A percentile compares a stretch with the other conserved stretches of the same genome.
phyloP scores from a whole-genome alignment of 2,888 invertebrate species.

The Gastrophysa polygoni region DNA sequence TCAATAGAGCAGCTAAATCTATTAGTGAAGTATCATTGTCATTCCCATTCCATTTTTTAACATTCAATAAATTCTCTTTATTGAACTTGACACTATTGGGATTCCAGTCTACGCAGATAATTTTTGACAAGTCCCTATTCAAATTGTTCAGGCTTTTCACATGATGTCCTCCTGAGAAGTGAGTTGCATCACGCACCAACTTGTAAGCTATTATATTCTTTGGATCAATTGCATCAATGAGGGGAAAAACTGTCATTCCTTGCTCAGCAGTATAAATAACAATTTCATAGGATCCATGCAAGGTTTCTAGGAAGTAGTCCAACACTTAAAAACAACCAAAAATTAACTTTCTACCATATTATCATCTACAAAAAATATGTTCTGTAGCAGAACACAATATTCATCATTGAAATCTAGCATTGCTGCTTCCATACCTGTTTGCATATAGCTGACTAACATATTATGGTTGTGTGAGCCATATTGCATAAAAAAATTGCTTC shows the following conservation, averaged over 20 bases:
- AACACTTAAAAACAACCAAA: conserved; percentile 58
- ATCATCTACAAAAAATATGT: too few species aligned
- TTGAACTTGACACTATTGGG: conserved; percentile 83
- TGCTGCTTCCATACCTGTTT: too few species aligned
- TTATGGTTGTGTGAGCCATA: too few species aligned
- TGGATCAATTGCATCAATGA: conserved; percentile 91
- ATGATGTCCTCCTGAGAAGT: conserved; percentile 92
- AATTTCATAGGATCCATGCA: conserved; percentile 80
- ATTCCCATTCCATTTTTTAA: conserved; percentile 91
- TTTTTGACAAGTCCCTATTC: conserved; percentile 83
- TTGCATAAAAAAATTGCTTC: too few species aligned
- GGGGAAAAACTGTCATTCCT: conserved; percentile 93
- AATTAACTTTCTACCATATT: conserved; percentile 8
- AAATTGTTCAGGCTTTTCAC: conserved; percentile 88
- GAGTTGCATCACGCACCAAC: conserved; percentile 92
- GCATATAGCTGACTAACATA: too few species aligned
- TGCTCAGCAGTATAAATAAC: conserved; percentile 96
- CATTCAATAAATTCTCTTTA: conserved; percentile 83
- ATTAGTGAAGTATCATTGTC: conserved; percentile 88
- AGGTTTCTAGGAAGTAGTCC: conserved; percentile 85
- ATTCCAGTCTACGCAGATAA: conserved; percentile 97
- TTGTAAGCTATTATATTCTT: conserved; percentile 88
- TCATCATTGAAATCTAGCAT: too few species aligned
- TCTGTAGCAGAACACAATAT: too few species aligned
- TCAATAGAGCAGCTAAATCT: conserved; percentile 76